A percentile compares a stretch with the other conserved stretches of the same genome.
Conservation (phyloP, 2,113 vertebrate genomes). For the Solea senegalensis region DNA sequence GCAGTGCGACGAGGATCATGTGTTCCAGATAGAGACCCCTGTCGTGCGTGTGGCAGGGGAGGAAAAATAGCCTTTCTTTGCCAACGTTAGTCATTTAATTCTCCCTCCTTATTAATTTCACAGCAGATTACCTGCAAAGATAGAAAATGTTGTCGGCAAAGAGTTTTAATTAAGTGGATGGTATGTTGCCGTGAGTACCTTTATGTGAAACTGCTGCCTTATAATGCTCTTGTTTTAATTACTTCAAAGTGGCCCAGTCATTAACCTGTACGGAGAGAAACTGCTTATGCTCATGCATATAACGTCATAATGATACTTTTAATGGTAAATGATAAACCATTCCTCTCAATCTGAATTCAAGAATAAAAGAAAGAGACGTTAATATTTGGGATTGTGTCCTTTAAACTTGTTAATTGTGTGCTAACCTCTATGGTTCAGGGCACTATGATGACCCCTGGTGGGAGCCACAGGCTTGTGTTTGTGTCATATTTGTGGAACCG, state of each 20-base stretch:
- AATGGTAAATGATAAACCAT: no score
- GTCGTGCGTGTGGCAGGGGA: slow-evolving; percentile 73
- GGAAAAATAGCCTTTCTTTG: slow-evolving; percentile 66
- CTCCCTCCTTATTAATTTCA: slow-evolving; percentile 82
- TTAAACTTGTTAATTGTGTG: slow-evolving; percentile 34
- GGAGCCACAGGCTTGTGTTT: slow-evolving; percentile 37
- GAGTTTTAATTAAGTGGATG: slow-evolving; percentile 84
- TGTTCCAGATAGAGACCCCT: slow-evolving; percentile 77
- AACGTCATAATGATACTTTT: neutral
- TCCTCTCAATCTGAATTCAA: neutral
- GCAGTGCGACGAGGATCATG: slow-evolving; percentile 73
- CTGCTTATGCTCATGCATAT: slow-evolving; percentile 39
- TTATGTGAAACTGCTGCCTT: slow-evolving; percentile 79
- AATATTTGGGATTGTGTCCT: neutral
- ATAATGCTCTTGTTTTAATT: slow-evolving; percentile 81
- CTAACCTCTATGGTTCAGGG: slow-evolving; percentile 51
- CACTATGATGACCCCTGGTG: slow-evolving; percentile 78
- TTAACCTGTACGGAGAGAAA: slow-evolving; percentile 73
- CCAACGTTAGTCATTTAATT: slow-evolving; percentile 77
- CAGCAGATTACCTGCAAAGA: slow-evolving; percentile 83
- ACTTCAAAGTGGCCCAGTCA: slow-evolving; percentile 74
- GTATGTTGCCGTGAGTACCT: slow-evolving; percentile 71
- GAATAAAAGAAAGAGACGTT: slow-evolving; percentile 12
- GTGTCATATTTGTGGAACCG: slow-evolving; percentile 7
- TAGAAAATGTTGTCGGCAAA: slow-evolving; percentile 78